Evolutionary conservation across 2,888 invertebrate genomes (phyloP).

Genomic region (Mycalesis mineus): DNA sequence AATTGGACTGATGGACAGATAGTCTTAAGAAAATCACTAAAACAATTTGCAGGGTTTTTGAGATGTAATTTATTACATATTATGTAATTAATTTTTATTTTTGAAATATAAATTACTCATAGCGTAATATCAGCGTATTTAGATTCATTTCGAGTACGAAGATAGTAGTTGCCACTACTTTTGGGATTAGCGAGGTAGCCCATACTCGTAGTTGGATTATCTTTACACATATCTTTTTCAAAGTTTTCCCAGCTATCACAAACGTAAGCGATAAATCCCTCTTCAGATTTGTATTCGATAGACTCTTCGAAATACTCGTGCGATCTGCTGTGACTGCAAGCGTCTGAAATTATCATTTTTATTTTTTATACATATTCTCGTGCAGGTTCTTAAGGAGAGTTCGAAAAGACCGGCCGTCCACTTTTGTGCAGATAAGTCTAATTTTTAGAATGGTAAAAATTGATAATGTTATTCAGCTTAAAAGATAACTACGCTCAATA

Average conservation of each 20-base stretch:
- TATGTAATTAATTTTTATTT: too few relatives aligned
- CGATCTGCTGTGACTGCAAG: constrained; percentile 84
- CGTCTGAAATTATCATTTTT: constrained; percentile 76
- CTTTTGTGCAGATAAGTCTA: too few relatives aligned
- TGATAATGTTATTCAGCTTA: too few relatives aligned
- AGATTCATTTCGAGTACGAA: constrained; percentile 76
- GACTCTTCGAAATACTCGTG: constrained; percentile 82
- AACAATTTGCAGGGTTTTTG: too few relatives aligned
- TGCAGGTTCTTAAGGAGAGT: too few relatives aligned
- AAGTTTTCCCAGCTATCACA: constrained; percentile 77
- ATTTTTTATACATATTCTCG: too few relatives aligned
- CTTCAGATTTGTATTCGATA: constrained; percentile 59
- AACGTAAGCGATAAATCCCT: constrained; percentile 74
- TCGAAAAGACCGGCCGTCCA: too few relatives aligned
- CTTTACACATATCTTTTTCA: constrained; percentile 55
- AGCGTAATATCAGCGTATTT: constrained; percentile 58
- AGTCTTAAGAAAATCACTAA: too few relatives aligned
- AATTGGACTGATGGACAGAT: too few relatives aligned
- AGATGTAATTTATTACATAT: too few relatives aligned
- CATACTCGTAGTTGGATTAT: constrained; percentile 61
- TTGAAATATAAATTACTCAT: not conserved
- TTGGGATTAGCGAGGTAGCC: constrained; percentile 66
- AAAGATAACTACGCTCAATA: too few relatives aligned
- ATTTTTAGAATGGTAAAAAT: too few relatives aligned
- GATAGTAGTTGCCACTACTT: constrained; percentile 76